These are phyloP conservation scores for Pandion haliaetus DNA, from an alignment of 2,113 vertebrate genomes.

Conservation along the genomic window DNA sequence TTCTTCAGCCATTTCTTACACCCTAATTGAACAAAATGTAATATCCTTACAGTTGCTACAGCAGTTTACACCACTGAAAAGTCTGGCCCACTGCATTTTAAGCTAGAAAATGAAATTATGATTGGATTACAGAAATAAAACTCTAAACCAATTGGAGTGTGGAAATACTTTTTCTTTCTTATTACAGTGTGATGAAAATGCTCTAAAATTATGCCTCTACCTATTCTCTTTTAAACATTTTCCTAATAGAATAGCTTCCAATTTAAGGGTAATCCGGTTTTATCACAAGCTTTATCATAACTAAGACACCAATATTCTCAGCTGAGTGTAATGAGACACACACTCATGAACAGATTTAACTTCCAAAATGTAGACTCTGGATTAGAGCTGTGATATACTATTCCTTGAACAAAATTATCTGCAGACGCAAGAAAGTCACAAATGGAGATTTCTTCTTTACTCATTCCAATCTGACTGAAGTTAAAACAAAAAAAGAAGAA, in stretches of 20 bases:
- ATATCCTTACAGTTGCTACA: background rate
- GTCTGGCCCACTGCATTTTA: background rate
- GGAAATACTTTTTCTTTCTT: background rate
- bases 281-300: background rate
- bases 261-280: background rate
- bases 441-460: background rate
- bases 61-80: background rate
- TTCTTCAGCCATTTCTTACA: background rate
- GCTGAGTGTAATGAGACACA: background rate
- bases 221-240: background rate
- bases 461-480: background rate
- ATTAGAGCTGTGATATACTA: background rate
- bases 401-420: background rate
- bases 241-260: background rate
- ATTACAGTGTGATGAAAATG: background rate
- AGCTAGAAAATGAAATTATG: background rate
- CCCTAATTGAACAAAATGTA: background rate
- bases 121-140: constrained; percentile 17
- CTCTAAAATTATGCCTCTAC: background rate
- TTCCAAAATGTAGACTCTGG: background rate
- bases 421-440: background rate
- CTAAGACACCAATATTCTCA: background rate
- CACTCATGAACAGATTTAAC: background rate
- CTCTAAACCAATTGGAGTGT: background rate
- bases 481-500: background rate